Percentiles rank a stretch among this genome's conserved stretches.
Conservation (phyloP, 2,888 invertebrate genomes). For the Lithophane leautieri region DNA sequence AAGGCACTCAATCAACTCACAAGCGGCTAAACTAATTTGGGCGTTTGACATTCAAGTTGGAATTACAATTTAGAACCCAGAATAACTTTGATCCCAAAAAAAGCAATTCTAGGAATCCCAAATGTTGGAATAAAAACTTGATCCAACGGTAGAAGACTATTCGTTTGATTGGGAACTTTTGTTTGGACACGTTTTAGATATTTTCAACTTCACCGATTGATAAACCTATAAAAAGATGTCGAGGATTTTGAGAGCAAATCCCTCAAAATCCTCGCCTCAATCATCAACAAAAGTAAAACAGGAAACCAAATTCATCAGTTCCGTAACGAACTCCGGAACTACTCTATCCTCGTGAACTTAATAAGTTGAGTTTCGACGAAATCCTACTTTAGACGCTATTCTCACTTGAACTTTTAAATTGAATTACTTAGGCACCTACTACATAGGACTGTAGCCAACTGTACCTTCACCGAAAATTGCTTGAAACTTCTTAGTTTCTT, state of each 20-base stretch:
- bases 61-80: background rate
- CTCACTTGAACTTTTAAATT: conserved; percentile 61
- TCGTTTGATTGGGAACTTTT: background rate
- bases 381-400: conserved; percentile 50
- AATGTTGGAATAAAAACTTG: background rate
- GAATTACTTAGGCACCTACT: conserved; percentile 47
- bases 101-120: background rate
- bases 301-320: conserved; percentile 27
- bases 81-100: background rate
- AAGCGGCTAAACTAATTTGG: background rate
- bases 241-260: background rate
- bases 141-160: background rate
- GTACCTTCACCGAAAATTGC: conserved; percentile 44
- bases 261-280: background rate
- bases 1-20: background rate
- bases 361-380: conserved; percentile 42
- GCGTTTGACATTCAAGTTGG: background rate
- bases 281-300: conserved; percentile 2
- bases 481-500: conserved; percentile 38
- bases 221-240: background rate
- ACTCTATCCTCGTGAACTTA: conserved; percentile 41
- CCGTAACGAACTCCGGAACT: conserved; percentile 30
- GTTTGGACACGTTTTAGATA: background rate
- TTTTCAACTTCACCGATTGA: background rate
- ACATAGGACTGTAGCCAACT: conserved; percentile 21